Percentiles rank a stretch among this genome's conserved stretches.
Conservation (phyloP, 1,140 invertebrate genomes). For the Spodoptera frugiperda region DNA sequence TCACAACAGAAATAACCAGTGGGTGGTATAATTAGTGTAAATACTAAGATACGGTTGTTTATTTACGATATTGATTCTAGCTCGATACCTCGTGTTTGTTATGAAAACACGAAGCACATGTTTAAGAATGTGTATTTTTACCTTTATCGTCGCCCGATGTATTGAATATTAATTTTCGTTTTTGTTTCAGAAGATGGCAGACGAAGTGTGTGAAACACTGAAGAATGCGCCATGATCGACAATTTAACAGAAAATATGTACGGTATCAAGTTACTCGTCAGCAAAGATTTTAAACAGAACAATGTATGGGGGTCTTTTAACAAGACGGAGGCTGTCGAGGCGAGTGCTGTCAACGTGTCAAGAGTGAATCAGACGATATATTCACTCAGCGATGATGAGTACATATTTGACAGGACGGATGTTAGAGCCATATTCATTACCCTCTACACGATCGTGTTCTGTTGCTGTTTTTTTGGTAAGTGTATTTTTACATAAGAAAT, state of each 20-base stretch:
- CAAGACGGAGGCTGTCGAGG: constrained; percentile 53
- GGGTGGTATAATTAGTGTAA: constrained; percentile 24
- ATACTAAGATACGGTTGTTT: constrained; percentile 27
- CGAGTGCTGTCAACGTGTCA: constrained; percentile 60
- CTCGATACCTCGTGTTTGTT: constrained; percentile 22
- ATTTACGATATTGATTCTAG: constrained; percentile 26
- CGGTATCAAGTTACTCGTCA: constrained; percentile 63
- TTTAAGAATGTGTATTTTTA: constrained; percentile 29
- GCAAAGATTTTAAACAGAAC: constrained; percentile 57
- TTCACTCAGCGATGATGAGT: constrained; percentile 83
- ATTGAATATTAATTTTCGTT: not conserved
- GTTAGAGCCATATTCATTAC: constrained; percentile 89
- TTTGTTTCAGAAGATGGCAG: constrained; percentile 64
- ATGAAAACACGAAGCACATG: constrained; percentile 1
- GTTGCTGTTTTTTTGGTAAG: constrained; percentile 90
- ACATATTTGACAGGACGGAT: constrained; percentile 89
- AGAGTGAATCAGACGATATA: constrained; percentile 63
- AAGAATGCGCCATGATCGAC: constrained; percentile 47
- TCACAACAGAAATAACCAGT: constrained; percentile 3
- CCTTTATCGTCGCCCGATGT: not conserved
- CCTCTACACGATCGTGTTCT: constrained; percentile 89
- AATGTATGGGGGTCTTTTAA: constrained; percentile 60
- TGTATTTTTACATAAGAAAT: constrained; percentile 48
- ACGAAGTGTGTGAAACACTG: constrained; percentile 15
- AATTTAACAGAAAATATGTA: constrained; percentile 61